Percentiles rank a stretch among this genome's conserved stretches.
These are phyloP conservation scores for Drosophila pseudotakahashii DNA, from an alignment of 2,888 invertebrate genomes.

Conservation along the genomic window DNA sequence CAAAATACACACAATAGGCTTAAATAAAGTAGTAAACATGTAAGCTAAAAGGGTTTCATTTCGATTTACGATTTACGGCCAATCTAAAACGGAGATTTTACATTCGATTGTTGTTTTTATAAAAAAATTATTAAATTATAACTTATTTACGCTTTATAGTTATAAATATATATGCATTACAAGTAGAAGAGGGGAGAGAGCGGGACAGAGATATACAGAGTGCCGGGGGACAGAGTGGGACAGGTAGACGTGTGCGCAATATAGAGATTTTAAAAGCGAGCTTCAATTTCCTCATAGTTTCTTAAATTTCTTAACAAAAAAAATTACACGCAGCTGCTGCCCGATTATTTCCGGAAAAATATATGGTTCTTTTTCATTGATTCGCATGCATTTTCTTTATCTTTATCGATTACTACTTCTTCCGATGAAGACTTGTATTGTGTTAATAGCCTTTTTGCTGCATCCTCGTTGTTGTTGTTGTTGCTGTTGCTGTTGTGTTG, in stretches of 20 bases:
- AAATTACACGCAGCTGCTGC: conserved; percentile 35
- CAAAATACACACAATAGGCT: conserved; percentile 34
- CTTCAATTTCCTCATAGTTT: conserved; percentile 11
- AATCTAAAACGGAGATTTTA: conserved; percentile 58
- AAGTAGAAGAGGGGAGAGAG: conserved; percentile 30
- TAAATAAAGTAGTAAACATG: conserved; percentile 43
- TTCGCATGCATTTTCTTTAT: conserved; percentile 24
- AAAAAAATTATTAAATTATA: conserved; percentile 63
- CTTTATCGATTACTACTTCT: conserved; percentile 16
- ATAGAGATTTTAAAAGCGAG: conserved; percentile 28
- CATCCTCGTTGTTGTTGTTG: conserved; percentile 42
- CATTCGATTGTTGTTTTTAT: conserved; percentile 37
- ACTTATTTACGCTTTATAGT: conserved; percentile 57
- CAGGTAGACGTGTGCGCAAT: conserved; percentile 24
- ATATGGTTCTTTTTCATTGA: conserved; percentile 2
- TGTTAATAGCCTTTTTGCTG: conserved; percentile 64
- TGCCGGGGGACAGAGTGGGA: conserved; percentile 29
- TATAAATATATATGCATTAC: conserved; percentile 52
- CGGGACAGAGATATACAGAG: conserved; percentile 33
- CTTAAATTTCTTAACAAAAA: conserved; percentile 16
- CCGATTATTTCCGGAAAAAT: background rate
- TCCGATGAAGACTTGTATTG: conserved; percentile 1
- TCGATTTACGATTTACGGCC: conserved; percentile 26
- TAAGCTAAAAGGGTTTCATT: conserved; percentile 30
- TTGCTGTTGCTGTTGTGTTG: conserved; percentile 11